Evolutionary conservation across 1,140 invertebrate genomes (phyloP).

Genomic region (Drosophila ambigua): DNA sequence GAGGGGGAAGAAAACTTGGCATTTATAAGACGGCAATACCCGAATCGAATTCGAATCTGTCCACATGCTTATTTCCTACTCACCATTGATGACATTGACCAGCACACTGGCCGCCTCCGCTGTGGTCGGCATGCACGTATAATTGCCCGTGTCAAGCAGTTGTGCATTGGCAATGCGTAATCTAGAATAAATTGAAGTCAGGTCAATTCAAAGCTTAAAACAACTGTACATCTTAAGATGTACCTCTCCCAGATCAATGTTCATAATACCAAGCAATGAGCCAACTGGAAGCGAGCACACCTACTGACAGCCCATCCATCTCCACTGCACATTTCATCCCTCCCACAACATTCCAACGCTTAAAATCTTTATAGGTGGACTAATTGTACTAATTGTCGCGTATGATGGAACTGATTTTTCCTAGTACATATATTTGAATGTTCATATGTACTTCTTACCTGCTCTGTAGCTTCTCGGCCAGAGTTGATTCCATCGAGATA

Average conservation of each 20-base stretch:
- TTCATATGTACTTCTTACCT: conserved; percentile 56
- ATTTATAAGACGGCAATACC: not conserved
- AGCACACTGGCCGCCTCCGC: conserved; percentile 92
- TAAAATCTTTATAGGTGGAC: not conserved
- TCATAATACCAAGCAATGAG: conserved; percentile 49
- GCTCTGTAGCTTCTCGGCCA: conserved; percentile 77
- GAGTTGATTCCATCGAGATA: conserved; percentile 82
- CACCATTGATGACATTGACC: conserved; percentile 95
- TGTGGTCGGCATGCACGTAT: conserved; percentile 92
- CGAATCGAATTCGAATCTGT: not conserved
- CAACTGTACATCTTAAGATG: conserved; percentile 27
- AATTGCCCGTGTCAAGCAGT: conserved; percentile 92
- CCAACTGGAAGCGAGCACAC: too few species aligned
- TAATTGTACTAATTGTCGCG: not conserved
- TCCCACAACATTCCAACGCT: conserved; percentile 24
- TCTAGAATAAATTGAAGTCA: conserved; percentile 77
- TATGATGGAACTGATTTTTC: not conserved
- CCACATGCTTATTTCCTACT: conserved; percentile 55
- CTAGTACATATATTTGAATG: conserved; percentile 6
- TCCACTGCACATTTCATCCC: too few species aligned
- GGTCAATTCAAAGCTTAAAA: conserved; percentile 42
- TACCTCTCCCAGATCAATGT: conserved; percentile 62
- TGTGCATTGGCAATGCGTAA: conserved; percentile 90
- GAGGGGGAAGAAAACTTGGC: not conserved
- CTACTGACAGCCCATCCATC: too few species aligned